Conservation (phyloP, 2,797 vertebrate genomes). For the Anas georgica region DNA sequence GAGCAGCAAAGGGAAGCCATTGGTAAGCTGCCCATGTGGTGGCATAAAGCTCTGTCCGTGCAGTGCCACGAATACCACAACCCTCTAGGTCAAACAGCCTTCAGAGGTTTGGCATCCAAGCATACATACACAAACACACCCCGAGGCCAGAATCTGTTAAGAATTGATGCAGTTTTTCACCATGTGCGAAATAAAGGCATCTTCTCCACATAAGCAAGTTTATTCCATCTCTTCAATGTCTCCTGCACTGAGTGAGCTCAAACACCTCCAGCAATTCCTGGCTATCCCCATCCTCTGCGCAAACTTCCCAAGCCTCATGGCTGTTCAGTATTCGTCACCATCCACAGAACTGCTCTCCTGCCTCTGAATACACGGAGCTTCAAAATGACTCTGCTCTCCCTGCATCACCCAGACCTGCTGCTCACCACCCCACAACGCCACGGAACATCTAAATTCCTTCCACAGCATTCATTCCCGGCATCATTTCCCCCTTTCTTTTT, state of each 20-base stretch:
- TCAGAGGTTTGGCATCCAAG: neutral
- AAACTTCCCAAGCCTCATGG: neutral
- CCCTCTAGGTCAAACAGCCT: neutral
- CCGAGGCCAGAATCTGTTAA: neutral
- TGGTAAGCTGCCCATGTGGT: neutral
- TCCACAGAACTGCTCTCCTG: neutral
- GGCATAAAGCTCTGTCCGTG: neutral
- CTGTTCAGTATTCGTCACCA: neutral
- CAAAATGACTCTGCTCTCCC: neutral
- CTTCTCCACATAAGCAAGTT: neutral
- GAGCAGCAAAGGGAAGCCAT: neutral
- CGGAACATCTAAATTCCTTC: neutral
- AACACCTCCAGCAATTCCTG: neutral
- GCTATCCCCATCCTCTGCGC: neutral
- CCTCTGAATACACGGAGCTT: neutral
- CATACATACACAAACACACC: neutral
- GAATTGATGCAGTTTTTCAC: neutral
- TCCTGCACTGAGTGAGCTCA: neutral
- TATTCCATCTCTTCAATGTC: neutral
- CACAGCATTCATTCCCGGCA: neutral
- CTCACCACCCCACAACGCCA: neutral
- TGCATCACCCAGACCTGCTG: neutral
- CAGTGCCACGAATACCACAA: neutral
- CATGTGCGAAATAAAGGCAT: neutral
- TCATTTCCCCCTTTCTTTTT: neutral